These are phyloP conservation scores for Cephalotes varians DNA, from an alignment of 2,888 invertebrate species.

Conservation along the genomic window DNA sequence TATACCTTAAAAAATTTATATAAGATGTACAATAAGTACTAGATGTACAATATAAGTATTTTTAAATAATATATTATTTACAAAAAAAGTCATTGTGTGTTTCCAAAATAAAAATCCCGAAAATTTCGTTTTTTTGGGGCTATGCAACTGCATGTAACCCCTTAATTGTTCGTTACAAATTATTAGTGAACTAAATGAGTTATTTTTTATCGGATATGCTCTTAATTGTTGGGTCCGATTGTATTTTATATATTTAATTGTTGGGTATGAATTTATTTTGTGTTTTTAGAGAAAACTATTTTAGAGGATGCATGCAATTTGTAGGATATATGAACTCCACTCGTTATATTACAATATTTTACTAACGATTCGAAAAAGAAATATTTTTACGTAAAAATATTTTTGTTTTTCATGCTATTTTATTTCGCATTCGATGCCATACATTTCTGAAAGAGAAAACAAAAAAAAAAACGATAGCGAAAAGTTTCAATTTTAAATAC, in stretches of 20 bases:
- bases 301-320: neutral
- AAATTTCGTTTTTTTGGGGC: too few relatives aligned
- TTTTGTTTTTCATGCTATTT: neutral
- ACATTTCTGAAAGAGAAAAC: neutral
- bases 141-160: too few relatives aligned
- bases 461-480: neutral
- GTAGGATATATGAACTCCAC: neutral
- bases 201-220: neutral
- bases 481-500: neutral
- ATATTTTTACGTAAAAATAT: too few relatives aligned
- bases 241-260: neutral
- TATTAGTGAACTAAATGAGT: neutral
- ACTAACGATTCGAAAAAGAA: neutral
- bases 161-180: constrained; percentile 21
- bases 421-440: neutral
- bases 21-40: too few relatives aligned
- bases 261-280: neutral
- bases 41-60: too few relatives aligned
- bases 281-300: neutral
- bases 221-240: neutral
- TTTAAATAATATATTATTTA: too few relatives aligned
- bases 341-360: neutral
- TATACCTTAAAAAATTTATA: too few relatives aligned
- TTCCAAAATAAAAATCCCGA: too few relatives aligned
- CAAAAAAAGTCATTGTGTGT: too few relatives aligned